Conservation (phyloP, 2,797 vertebrate genomes). For the Hypotaenidia philippensis region DNA sequence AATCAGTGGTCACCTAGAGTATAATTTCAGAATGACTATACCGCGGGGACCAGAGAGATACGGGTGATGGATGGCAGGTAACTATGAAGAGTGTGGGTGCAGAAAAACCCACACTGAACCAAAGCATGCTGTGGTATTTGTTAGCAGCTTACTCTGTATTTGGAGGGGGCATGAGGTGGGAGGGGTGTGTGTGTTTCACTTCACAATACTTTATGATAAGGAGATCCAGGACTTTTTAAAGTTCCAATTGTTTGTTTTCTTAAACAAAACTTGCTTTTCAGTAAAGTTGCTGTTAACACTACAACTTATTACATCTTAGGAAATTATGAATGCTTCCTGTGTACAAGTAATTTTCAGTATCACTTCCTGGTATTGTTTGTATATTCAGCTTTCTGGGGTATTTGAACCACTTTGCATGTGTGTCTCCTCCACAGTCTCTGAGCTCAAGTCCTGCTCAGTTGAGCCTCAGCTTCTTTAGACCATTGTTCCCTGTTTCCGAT, state of each 20-base stretch:
- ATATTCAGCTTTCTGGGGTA: background rate
- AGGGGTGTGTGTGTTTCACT: background rate
- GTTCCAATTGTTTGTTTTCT: background rate
- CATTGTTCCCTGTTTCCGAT: fast-evolving
- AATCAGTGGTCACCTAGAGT: background rate
- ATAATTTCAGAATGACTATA: background rate
- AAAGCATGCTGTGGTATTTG: background rate
- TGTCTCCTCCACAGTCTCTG: fast-evolving
- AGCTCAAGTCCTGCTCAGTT: background rate
- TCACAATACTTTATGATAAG: background rate
- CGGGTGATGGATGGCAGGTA: background rate
- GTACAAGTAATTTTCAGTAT: background rate
- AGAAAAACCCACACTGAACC: background rate
- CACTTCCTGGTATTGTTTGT: fast-evolving
- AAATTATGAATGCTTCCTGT: background rate
- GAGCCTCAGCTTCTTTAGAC: fast-evolving
- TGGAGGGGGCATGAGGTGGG: too few species aligned
- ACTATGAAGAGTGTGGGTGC: background rate
- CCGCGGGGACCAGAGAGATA: background rate
- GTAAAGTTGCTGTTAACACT: background rate
- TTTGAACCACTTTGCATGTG: background rate
- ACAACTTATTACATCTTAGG: fast-evolving
- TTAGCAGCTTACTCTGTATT: background rate
- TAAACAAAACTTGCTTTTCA: background rate
- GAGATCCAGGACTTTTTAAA: background rate